Conservation (phyloP, 2,113 vertebrate genomes). For the Rhegmatorhina hoffmannsi region DNA sequence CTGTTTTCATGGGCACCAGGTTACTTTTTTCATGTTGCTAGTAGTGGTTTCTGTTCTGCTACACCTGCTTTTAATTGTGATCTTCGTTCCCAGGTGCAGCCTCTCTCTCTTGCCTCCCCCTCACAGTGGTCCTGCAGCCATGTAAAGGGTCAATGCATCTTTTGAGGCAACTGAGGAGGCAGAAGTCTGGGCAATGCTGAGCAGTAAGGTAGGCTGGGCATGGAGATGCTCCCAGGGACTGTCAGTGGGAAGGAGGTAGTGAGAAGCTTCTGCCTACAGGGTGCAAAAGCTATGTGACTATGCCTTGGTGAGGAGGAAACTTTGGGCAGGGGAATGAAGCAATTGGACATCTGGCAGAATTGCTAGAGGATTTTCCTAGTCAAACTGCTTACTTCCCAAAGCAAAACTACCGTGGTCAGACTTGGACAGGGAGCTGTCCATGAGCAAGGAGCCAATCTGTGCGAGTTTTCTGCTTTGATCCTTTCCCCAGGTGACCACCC, state of each 20-base stretch:
- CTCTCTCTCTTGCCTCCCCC: background rate
- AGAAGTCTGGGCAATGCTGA: background rate
- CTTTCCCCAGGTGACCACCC: background rate
- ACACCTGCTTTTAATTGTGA: background rate
- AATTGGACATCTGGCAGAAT: background rate
- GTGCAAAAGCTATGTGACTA: background rate
- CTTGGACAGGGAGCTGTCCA: background rate
- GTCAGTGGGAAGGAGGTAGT: background rate
- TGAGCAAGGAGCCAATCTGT: accelerated
- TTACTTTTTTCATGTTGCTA: background rate
- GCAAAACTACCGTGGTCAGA: background rate
- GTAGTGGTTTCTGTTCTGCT: background rate
- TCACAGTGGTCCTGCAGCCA: background rate
- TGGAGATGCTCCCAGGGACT: background rate
- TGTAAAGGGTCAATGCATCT: background rate
- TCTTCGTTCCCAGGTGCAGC: background rate
- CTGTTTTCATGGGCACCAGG: background rate
- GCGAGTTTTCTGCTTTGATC: background rate
- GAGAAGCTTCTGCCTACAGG: background rate
- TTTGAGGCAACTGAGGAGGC: background rate
- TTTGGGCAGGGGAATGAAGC: background rate
- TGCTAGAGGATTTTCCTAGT: background rate
- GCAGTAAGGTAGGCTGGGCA: background rate
- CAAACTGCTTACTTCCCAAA: background rate
- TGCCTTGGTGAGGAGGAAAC: background rate